Percentiles rank a stretch among this genome's conserved stretches.
These are phyloP conservation scores for Sakesphorus luctuosus DNA, from an alignment of 2,113 vertebrate genomes.

Conservation along the genomic window DNA sequence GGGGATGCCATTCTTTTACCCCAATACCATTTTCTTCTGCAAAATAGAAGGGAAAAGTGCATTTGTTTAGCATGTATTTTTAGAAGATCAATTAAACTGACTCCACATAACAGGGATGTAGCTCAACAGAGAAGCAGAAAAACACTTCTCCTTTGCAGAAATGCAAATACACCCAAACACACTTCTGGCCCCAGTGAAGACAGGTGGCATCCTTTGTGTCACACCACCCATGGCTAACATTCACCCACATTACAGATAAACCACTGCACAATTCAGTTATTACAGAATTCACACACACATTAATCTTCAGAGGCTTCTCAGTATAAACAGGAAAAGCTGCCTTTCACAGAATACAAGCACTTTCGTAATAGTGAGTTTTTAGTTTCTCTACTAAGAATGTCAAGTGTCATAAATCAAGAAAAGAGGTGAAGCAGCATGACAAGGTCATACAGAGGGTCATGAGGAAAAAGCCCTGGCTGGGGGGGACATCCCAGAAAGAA, in stretches of 20 bases:
- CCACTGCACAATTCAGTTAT: neutral
- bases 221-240: neutral
- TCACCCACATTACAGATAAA: neutral
- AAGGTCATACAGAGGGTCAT: neutral
- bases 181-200: neutral
- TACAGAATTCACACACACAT: neutral
- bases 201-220: neutral
- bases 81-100: neutral
- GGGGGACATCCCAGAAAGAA: neutral
- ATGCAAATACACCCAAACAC: neutral
- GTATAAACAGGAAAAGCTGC: neutral
- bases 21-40: neutral
- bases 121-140: neutral
- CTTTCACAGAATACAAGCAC: neutral
- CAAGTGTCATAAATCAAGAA: neutral
- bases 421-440: neutral
- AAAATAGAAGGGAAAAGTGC: neutral
- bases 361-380: neutral
- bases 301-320: neutral
- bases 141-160: neutral
- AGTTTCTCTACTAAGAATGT: neutral
- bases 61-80: neutral
- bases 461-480: neutral
- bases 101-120: neutral
- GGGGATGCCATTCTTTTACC: neutral